These are phyloP conservation scores for Chrysaora quinquecirrha DNA, from an alignment of 30 jellyfish, hydroid and myxozoan species.

Conservation along the genomic window DNA sequence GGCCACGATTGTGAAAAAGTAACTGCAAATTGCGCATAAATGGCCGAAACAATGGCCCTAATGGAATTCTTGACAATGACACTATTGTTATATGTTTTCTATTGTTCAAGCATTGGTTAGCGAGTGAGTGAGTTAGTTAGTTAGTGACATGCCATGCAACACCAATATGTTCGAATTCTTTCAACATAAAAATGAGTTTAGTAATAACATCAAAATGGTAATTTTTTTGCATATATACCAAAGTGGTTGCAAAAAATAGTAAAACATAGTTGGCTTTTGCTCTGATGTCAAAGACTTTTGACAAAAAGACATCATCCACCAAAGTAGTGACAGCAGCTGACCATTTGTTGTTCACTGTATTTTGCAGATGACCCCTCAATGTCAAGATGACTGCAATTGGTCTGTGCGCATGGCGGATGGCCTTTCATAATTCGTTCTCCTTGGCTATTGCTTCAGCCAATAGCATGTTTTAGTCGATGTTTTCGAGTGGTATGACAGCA, in stretches of 20 bases:
- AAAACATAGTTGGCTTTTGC: not conserved
- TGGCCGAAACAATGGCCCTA: no score
- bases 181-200: no score
- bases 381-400: not conserved
- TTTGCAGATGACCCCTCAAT: not conserved
- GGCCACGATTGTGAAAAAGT: no score
- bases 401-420: not conserved
- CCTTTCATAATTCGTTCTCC: not conserved
- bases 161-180: no score
- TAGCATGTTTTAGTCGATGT: not conserved
- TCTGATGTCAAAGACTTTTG: not conserved
- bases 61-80: no score
- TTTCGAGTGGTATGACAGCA: not conserved
- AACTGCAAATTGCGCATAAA: no score
- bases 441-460: not conserved
- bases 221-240: no score
- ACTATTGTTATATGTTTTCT: no score
- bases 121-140: no score
- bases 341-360: not conserved
- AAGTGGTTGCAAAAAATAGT: not conserved
- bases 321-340: not conserved
- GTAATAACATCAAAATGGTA: no score
- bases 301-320: not conserved
- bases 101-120: no score
- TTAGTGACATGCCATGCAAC: no score